Evolutionary conservation across 2,888 invertebrate species (phyloP).

Genomic region (Meta bourneti): DNA sequence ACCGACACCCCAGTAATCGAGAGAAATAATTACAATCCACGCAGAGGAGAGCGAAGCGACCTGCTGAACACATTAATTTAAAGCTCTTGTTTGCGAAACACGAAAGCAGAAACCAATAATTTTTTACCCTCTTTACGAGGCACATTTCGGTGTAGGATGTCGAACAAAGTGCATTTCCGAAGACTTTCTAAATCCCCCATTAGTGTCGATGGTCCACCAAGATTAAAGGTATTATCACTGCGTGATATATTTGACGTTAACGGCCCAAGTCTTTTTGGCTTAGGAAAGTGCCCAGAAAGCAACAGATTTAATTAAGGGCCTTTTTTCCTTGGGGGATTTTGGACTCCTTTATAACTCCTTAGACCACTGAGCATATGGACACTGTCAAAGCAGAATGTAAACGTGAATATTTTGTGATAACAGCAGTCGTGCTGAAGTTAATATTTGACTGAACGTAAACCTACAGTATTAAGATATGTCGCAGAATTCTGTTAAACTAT

Average conservation of each 20-base stretch:
- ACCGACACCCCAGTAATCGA: not conserved
- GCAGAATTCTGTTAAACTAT: too few relatives aligned
- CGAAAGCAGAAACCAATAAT: not conserved
- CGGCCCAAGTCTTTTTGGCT: conserved; percentile 31
- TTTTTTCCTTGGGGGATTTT: conserved; percentile 6
- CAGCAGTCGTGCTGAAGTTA: too few relatives aligned
- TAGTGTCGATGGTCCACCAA: conserved; percentile 47
- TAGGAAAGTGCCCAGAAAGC: conserved; percentile 11
- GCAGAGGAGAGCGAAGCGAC: not conserved
- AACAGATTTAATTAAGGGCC: conserved; percentile 47
- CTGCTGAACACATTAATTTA: not conserved
- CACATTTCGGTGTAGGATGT: conserved; percentile 29
- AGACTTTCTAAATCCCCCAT: conserved; percentile 53
- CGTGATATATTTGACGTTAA: conserved; percentile 55
- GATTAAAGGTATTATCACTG: conserved; percentile 58
- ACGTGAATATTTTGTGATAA: too few relatives aligned
- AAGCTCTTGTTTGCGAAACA: not conserved
- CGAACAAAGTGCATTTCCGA: conserved; percentile 41
- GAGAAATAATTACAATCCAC: not conserved
- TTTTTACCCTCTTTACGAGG: conserved; percentile 15
- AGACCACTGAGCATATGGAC: not conserved
- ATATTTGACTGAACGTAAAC: too few relatives aligned
- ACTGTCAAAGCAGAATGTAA: too few relatives aligned
- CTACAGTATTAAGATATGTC: too few relatives aligned
- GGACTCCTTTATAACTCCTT: not conserved